Evolutionary conservation across 2,888 invertebrate species (phyloP), one percentile per base, ranked within the genome.

Genomic region (Plagodis dolabraria): DNA sequence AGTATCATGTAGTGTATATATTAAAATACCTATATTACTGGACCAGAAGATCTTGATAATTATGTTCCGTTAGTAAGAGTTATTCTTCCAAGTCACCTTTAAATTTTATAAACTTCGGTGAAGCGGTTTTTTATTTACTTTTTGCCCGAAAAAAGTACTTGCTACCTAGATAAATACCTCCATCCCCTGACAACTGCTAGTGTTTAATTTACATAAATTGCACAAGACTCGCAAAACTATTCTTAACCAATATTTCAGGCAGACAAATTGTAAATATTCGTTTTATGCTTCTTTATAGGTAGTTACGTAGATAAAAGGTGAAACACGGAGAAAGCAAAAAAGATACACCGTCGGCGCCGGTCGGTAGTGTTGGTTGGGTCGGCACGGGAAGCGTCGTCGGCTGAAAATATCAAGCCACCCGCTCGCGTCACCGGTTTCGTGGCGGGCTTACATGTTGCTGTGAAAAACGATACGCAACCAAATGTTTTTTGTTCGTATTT

Each of bases 321-420:
- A 63, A 59, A 66, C 58, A 67, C 51, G 57, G 55, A 63, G 64
- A 79, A 72, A 73, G 74, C 75, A 82, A 83, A 84, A 79, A 80
- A 76, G 80, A 79, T 70, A 76, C 68, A 69, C 69, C 74, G 72
- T 72, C 80, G 83, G 79, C 82, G 86, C 81, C 86, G 75, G 69
- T 52, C 52, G 34, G 53, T 51, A 51, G 59, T 53, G 60, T 44
- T 43, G 52, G 51, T 50, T 47, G 58, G 48, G 59, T 44, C 48
- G 52, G 51, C 70, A 65, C 75, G 74, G 71, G 69, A 72, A 77
- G 74, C 76, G 76, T 65, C 77, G 79, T 68, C 76, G 80, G 74
- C 80, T 85, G 80, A 79, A 87, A 89, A 87, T 88, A 88, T 70
- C 80, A 78, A 69, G 69, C 76, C 77, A 74, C 77, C 79, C 63